A percentile compares a stretch with the other conserved stretches of the same genome.
Conservation (phyloP, 53 echinoderm and acorn worm genomes). For the Astropecten irregularis region DNA sequence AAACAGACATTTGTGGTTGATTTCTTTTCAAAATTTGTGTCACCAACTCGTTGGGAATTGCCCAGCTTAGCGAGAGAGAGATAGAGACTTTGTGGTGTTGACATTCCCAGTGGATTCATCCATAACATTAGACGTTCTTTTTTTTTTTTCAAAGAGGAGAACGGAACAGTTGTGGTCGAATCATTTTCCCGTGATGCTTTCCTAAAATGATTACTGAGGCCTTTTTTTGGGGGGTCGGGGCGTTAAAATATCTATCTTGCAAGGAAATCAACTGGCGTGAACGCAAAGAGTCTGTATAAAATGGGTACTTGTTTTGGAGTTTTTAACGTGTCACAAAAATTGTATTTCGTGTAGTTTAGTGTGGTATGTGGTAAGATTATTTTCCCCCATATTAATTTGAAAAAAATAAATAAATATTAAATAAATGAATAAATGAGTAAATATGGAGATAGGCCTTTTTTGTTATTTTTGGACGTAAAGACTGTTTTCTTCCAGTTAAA, state of each 20-base stretch:
- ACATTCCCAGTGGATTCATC: too few relatives aligned
- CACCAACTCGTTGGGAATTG: too few relatives aligned
- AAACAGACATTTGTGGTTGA: background rate
- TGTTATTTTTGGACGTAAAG: background rate
- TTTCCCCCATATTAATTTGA: background rate
- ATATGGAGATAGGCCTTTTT: background rate
- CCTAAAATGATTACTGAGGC: background rate
- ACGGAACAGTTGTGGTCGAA: too few relatives aligned
- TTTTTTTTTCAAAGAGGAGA: too few relatives aligned
- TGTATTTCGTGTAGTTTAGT: background rate
- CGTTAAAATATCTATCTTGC: background rate
- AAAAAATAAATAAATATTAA: too few relatives aligned
- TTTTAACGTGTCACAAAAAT: background rate
- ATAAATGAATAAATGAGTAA: too few relatives aligned
- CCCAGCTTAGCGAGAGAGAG: too few relatives aligned
- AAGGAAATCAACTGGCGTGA: background rate
- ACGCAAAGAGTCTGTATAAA: background rate
- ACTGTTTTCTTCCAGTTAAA: constrained; percentile 13
- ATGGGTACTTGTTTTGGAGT: constrained; percentile 5
- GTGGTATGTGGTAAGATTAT: background rate
- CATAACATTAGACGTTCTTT: too few relatives aligned
- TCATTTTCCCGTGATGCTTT: background rate
- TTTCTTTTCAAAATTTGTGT: background rate
- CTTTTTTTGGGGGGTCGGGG: background rate
- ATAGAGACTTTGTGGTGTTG: too few relatives aligned